Conservation (phyloP, 2,888 invertebrate genomes). For the Timandra comae region DNA sequence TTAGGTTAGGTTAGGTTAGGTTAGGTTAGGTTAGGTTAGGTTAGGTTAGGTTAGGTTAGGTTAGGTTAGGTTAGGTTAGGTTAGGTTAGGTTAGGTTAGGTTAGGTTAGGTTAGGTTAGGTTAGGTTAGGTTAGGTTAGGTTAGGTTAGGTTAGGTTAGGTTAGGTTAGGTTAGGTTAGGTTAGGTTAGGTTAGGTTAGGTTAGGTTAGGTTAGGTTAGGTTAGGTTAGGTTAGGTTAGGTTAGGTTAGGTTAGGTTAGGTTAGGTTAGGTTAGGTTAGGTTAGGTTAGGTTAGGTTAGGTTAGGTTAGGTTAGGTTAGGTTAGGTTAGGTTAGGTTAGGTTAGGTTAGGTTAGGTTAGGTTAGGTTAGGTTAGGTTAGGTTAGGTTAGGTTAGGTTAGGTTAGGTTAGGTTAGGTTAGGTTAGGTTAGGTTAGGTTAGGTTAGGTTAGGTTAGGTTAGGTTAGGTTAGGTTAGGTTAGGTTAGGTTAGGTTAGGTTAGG, state of each 20-base stretch:
- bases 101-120: slow-evolving; percentile 12
- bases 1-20: slow-evolving; percentile 9
- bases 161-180: slow-evolving; percentile 3
- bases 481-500: slow-evolving; percentile 3
- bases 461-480: slow-evolving; percentile 10
- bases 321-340: slow-evolving; percentile 13
- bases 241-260: slow-evolving; percentile 9
- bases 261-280: slow-evolving; percentile 8
- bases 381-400: slow-evolving; percentile 12
- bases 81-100: slow-evolving; percentile 3
- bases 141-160: slow-evolving; percentile 3
- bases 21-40: slow-evolving; percentile 9
- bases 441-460: slow-evolving; percentile 10
- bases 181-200: slow-evolving; percentile 6
- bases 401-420: slow-evolving; percentile 10
- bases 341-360: slow-evolving; percentile 13
- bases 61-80: slow-evolving; percentile 8
- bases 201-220: slow-evolving; percentile 15
- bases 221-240: slow-evolving; percentile 9
- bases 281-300: slow-evolving; percentile 6
- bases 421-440: slow-evolving; percentile 10
- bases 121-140: slow-evolving; percentile 4
- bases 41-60: slow-evolving; percentile 9
- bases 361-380: slow-evolving; percentile 13
- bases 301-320: slow-evolving; percentile 9